A percentile compares a stretch with the other conserved stretches of the same genome.
Evolutionary conservation across 2,797 vertebrate species (phyloP).

Genomic region (Staurois parvus): DNA sequence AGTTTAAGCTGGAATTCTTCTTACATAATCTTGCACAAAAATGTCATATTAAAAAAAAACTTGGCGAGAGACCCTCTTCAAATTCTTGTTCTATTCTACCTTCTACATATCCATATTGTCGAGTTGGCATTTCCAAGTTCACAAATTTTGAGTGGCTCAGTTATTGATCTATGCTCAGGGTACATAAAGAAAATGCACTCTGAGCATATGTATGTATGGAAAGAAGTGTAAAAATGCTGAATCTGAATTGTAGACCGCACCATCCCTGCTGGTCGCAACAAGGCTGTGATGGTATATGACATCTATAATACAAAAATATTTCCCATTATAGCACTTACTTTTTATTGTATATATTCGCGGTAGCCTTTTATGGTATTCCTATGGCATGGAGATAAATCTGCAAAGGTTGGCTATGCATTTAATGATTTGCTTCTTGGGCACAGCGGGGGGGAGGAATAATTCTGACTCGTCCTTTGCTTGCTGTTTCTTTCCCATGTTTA

Average conservation of each 20-base stretch:
- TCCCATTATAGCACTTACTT: conserved; percentile 30
- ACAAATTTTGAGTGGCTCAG: not conserved
- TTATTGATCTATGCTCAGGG: not conserved
- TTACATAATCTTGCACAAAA: not conserved
- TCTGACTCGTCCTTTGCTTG: conserved; percentile 3
- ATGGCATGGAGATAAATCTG: conserved; percentile 10
- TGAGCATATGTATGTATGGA: not conserved
- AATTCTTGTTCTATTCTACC: not conserved
- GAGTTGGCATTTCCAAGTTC: not conserved
- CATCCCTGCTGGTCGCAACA: not conserved
- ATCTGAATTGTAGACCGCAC: not conserved
- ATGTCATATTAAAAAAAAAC: not conserved
- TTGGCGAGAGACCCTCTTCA: not conserved
- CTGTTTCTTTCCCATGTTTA: conserved; percentile 9
- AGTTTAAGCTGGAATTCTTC: not conserved
- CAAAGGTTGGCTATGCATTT: conserved; percentile 16
- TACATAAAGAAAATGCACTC: not conserved
- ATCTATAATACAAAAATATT: conserved; percentile 25
- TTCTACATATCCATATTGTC: conserved; percentile 32
- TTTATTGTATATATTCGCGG: conserved; percentile 2
- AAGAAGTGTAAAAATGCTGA: conserved; percentile 1
- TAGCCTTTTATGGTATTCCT: conserved; percentile 32
- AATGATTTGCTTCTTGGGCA: conserved; percentile 40
- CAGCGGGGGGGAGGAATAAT: conserved; percentile 25
- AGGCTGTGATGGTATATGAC: conserved; percentile 19